phyloP scores from a whole-genome alignment of 2,797 vertebrate genomes.

The Cheirogaleus major region DNA sequence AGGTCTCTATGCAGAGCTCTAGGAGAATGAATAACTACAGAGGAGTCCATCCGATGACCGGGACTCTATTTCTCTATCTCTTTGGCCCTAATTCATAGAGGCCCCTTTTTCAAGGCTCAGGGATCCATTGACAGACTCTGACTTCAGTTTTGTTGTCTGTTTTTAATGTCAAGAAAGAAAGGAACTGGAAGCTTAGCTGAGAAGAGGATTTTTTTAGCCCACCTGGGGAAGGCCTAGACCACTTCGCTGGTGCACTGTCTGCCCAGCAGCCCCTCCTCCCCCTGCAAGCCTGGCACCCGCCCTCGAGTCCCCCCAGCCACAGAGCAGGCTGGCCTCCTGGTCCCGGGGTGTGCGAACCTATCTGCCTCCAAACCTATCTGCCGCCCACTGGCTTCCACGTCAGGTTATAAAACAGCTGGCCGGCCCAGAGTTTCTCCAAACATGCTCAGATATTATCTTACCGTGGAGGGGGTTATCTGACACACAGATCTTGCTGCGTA shows the following conservation, averaged over 20 bases:
- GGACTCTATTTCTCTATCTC: not conserved
- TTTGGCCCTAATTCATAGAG: not conserved
- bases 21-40: not conserved
- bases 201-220: not conserved
- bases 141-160: not conserved
- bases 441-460: conserved; percentile 50
- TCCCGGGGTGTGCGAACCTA: not conserved
- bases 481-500: conserved; percentile 25
- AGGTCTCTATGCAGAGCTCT: not conserved
- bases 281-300: not conserved
- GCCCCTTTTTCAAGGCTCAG: not conserved
- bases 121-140: not conserved
- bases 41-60: not conserved
- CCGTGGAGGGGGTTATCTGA: conserved; percentile 1
- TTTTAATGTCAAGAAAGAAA: conserved; percentile 43
- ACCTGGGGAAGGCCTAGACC: not conserved
- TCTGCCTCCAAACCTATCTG: not conserved
- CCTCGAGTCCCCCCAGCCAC: not conserved
- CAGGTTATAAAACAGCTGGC: conserved; percentile 29
- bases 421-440: conserved; percentile 41
- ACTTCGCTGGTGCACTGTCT: not conserved
- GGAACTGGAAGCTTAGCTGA: not conserved
- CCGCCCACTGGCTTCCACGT: not conserved
- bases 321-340: not conserved
- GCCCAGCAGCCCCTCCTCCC: not conserved